Conservation (phyloP, 2,113 vertebrate species). For the Bujurquina vittata region DNA sequence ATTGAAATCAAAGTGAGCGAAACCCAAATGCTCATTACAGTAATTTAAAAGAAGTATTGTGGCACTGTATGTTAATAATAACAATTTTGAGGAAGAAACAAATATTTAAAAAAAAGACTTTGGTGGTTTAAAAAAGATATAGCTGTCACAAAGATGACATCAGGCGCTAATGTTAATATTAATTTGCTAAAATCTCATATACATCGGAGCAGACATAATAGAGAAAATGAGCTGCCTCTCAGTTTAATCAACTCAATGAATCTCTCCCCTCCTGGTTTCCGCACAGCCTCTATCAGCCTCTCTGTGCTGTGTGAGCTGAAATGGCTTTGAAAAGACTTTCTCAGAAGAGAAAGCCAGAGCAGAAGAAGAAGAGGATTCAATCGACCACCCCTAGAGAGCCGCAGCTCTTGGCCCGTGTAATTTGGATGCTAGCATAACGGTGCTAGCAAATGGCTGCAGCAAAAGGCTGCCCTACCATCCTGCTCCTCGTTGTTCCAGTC, state of each 20-base stretch:
- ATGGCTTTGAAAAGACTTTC: slow-evolving; percentile 43
- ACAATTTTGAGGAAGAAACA: background rate
- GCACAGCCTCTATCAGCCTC: slow-evolving; percentile 2
- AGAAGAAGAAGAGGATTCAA: slow-evolving; percentile 28
- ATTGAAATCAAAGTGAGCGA: background rate
- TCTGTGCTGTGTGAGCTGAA: slow-evolving; percentile 34
- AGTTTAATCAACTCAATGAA: slow-evolving; percentile 31
- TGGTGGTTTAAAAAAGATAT: background rate
- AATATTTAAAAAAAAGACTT: background rate
- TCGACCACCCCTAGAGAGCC: slow-evolving; percentile 26
- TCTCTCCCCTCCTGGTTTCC: slow-evolving; percentile 8
- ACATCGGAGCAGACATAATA: background rate
- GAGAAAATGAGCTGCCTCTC: slow-evolving; percentile 16
- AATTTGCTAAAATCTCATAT: background rate
- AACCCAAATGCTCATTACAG: too few relatives aligned
- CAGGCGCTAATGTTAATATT: background rate
- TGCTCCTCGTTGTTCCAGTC: background rate
- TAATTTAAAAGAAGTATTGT: too few relatives aligned
- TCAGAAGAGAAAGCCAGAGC: slow-evolving; percentile 23
- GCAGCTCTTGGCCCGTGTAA: background rate
- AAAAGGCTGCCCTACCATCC: background rate
- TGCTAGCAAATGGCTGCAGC: background rate
- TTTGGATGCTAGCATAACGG: slow-evolving; percentile 12
- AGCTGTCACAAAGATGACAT: background rate
- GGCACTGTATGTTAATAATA: too few relatives aligned